Percentiles rank a stretch among this genome's conserved stretches.
phyloP scores from a whole-genome alignment of 2,113 vertebrate species.

The Brachypteracias leptosomus region DNA sequence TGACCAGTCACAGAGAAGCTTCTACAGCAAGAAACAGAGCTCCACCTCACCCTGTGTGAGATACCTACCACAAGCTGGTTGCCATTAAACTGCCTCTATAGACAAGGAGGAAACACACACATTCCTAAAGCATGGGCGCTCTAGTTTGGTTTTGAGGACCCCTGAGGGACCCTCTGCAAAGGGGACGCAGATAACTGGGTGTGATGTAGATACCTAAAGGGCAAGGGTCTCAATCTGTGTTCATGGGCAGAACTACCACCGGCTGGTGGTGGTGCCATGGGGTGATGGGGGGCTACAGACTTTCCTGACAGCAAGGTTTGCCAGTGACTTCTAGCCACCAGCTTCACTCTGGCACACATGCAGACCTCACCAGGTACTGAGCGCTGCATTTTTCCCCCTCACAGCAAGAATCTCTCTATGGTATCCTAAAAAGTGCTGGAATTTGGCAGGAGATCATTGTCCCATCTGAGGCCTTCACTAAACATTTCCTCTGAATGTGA shows the following conservation, averaged over 20 bases:
- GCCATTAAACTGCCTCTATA: background rate
- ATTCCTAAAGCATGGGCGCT: background rate
- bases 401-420: background rate
- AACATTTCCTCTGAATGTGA: background rate
- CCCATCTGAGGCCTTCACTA: background rate
- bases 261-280: background rate
- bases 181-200: background rate
- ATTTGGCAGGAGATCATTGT: constrained; percentile 5
- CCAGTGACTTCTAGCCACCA: background rate
- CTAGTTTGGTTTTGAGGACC: background rate
- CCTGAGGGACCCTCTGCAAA: background rate
- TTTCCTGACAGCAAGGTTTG: background rate
- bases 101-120: background rate
- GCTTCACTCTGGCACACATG: background rate
- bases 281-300: background rate
- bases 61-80: background rate
- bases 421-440: background rate
- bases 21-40: background rate
- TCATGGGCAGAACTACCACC: background rate
- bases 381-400: background rate
- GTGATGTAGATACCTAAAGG: background rate
- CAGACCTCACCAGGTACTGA: background rate
- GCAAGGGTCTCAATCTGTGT: background rate
- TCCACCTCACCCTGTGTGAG: background rate
- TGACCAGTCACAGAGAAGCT: background rate